phyloP scores from a whole-genome alignment of 2,797 vertebrate genomes.

The Austrolebias charrua region DNA sequence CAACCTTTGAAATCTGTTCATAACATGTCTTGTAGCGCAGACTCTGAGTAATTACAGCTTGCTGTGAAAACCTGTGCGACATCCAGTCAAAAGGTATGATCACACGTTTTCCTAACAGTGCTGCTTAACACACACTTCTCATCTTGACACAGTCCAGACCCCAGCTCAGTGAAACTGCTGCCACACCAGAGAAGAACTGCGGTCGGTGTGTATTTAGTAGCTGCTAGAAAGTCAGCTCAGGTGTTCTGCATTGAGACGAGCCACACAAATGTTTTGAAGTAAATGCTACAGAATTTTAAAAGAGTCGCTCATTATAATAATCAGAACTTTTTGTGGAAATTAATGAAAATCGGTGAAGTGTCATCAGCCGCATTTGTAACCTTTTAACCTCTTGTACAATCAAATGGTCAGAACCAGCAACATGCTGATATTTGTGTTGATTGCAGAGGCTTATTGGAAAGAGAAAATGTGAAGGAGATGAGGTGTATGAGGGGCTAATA shows the following conservation, averaged over 20 bases:
- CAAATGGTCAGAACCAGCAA: conserved; percentile 8
- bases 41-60: conserved; percentile 41
- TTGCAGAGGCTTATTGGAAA: conserved; percentile 14
- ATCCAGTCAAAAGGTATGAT: conserved; percentile 46
- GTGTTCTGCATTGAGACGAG: conserved; percentile 47
- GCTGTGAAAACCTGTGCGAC: conserved; percentile 54
- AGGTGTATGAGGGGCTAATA: too few species aligned
- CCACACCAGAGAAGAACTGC: conserved; percentile 29
- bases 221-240: conserved; percentile 47
- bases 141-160: conserved; percentile 55
- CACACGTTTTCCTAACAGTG: conserved; percentile 54
- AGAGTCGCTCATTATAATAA: conserved; percentile 34
- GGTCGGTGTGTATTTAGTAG: not conserved
- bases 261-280: conserved; percentile 33
- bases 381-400: conserved; percentile 22
- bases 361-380: conserved; percentile 49
- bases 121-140: conserved; percentile 23
- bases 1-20: too few species aligned
- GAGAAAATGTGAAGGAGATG: not conserved
- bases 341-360: conserved; percentile 39
- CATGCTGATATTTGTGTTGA: conserved; percentile 7
- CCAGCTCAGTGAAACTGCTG: conserved; percentile 20
- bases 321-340: conserved; percentile 26
- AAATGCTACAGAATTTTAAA: conserved; percentile 36
- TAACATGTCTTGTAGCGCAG: conserved; percentile 34